phyloP scores from a whole-genome alignment of 2,113 vertebrate species.

The Zootoca vivipara region DNA sequence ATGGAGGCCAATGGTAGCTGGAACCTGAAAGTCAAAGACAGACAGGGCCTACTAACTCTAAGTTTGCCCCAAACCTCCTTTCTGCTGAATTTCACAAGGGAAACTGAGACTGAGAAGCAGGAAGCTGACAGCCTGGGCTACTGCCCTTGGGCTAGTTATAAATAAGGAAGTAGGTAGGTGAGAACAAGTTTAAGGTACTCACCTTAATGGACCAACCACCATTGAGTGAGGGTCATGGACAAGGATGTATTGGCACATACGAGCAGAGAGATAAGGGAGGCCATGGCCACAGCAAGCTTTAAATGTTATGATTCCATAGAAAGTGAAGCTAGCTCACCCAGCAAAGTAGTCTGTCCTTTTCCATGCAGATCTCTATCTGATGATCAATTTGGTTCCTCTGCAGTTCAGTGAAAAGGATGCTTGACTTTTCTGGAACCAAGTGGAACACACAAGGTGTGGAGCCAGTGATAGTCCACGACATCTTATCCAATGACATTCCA shows the following conservation, averaged over 20 bases:
- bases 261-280: not conserved
- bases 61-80: too few species aligned
- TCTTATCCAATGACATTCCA: not conserved
- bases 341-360: too few species aligned
- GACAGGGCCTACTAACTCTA: too few species aligned
- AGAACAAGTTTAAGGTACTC: too few species aligned
- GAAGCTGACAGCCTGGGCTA: too few species aligned
- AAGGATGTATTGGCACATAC: not conserved
- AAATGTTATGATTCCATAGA: not conserved
- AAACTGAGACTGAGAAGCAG: too few species aligned
- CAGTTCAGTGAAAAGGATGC: constrained; percentile 4
- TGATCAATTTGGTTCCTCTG: not conserved
- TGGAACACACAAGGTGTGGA: not conserved
- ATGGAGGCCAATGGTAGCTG: too few species aligned
- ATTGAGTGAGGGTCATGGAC: not conserved
- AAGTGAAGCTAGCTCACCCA: not conserved
- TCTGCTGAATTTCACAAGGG: too few species aligned
- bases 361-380: not conserved
- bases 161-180: too few species aligned
- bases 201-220: too few species aligned
- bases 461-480: constrained; percentile 18
- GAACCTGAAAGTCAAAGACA: too few species aligned
- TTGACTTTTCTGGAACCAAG: not conserved
- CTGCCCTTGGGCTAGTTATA: too few species aligned
- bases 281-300: not conserved